These are phyloP conservation scores for Elgaria multicarinata DNA, from an alignment of 2,113 vertebrate species.

Conservation along the genomic window DNA sequence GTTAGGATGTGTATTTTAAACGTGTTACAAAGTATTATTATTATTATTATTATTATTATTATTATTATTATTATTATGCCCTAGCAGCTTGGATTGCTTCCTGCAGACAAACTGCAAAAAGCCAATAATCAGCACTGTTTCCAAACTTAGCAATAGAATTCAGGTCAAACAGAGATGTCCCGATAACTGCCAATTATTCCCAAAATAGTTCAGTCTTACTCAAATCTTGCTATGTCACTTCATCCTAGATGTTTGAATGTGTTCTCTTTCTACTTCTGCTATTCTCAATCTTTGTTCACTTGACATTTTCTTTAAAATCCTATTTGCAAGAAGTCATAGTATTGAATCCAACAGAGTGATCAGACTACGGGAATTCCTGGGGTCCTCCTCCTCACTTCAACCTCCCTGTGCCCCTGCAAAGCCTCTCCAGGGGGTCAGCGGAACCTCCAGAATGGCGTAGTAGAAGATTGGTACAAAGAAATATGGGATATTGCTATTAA, in stretches of 20 bases:
- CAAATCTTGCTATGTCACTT: neutral
- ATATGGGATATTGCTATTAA: too few species aligned
- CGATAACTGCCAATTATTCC: neutral
- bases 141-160: constrained; percentile 12
- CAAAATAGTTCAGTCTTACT: neutral
- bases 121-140: neutral
- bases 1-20: neutral
- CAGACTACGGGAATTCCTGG: neutral
- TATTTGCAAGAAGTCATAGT: neutral
- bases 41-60: constrained; percentile 1
- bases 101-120: constrained; percentile 11
- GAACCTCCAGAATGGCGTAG: neutral
- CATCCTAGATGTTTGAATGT: neutral
- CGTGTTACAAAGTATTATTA: neutral
- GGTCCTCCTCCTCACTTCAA: neutral
- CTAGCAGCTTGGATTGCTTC: neutral
- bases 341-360: neutral
- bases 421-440: neutral
- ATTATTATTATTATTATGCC: neutral
- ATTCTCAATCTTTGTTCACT: neutral
- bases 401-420: neutral
- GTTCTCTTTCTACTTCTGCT: neutral
- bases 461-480: too few species aligned
- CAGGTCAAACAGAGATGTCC: constrained; percentile 2
- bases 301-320: neutral